Evolutionary conservation across 2,888 invertebrate genomes (phyloP).

Genomic region (Unio delphinus): DNA sequence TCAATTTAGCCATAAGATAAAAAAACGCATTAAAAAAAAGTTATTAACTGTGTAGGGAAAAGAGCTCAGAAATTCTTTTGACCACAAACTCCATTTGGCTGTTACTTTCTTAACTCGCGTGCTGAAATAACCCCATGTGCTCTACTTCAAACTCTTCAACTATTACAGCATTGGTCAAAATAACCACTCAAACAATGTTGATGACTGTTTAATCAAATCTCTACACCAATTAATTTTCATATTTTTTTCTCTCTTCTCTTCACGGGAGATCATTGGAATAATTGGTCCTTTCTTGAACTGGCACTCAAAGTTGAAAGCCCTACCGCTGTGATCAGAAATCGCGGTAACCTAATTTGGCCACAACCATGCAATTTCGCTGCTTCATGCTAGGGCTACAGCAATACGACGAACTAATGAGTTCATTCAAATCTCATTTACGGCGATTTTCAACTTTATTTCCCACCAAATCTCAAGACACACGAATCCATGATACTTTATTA

Average conservation of each 20-base stretch:
- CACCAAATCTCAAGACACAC: constrained; percentile 33
- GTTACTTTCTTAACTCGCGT: background rate
- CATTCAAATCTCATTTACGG: constrained; percentile 47
- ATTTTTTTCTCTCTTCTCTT: constrained; percentile 35
- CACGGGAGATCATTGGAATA: constrained; percentile 34
- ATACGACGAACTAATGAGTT: constrained; percentile 42
- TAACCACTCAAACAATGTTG: constrained; percentile 18
- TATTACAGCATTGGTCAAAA: constrained; percentile 24
- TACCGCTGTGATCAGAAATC: constrained; percentile 22
- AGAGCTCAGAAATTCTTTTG: no score
- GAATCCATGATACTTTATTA: constrained; percentile 47
- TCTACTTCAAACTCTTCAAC: constrained; percentile 5
- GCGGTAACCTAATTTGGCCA: background rate
- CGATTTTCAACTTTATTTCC: constrained; percentile 42
- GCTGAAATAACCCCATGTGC: background rate
- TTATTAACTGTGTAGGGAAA: no score
- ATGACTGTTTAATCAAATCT: constrained; percentile 27
- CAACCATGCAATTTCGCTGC: constrained; percentile 15
- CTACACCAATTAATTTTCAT: constrained; percentile 30
- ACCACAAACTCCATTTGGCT: no score
- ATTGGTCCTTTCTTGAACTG: constrained; percentile 21
- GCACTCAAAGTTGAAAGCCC: constrained; percentile 18
- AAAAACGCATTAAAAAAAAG: no score
- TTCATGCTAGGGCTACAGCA: constrained; percentile 19
- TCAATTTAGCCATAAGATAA: no score